These are phyloP conservation scores for Agrotis segetum DNA, from an alignment of 2,888 invertebrate species.

Conservation along the genomic window DNA sequence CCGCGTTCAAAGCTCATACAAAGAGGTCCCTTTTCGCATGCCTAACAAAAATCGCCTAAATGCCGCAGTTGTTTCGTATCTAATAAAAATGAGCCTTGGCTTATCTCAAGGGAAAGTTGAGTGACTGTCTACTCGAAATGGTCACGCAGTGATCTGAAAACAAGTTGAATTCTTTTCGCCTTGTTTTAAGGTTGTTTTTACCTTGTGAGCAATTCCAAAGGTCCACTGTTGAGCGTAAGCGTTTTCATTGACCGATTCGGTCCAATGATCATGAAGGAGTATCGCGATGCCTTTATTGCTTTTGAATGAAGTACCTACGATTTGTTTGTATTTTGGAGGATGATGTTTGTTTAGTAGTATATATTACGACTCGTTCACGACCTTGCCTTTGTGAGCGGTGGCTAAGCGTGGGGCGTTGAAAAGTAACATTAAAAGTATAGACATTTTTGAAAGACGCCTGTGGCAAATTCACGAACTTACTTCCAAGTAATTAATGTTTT, in stretches of 20 bases:
- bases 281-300: conserved; percentile 7
- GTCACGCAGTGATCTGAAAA: background rate
- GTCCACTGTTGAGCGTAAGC: background rate
- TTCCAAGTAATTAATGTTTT: no score
- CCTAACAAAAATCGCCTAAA: conserved; percentile 23
- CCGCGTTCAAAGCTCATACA: conserved; percentile 7
- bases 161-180: conserved; percentile 9
- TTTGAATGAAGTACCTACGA: conserved; percentile 12
- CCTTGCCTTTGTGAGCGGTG: no score
- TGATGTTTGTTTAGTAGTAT: background rate
- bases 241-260: conserved; percentile 25
- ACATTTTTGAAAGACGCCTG: no score
- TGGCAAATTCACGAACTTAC: no score
- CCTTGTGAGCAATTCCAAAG: conserved; percentile 3
- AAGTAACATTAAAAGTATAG: no score
- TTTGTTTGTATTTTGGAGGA: background rate
- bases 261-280: conserved; percentile 10
- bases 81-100: conserved; percentile 46
- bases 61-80: conserved; percentile 46
- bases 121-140: conserved; percentile 27
- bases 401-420: no score
- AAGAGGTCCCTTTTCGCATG: conserved; percentile 15
- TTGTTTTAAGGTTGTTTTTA: conserved; percentile 32
- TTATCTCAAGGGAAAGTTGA: conserved; percentile 39
- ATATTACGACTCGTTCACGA: background rate